Base-by-base conservation (phyloP, 2,888 invertebrate species). In the Cosmorhoe ocellata region DNA sequence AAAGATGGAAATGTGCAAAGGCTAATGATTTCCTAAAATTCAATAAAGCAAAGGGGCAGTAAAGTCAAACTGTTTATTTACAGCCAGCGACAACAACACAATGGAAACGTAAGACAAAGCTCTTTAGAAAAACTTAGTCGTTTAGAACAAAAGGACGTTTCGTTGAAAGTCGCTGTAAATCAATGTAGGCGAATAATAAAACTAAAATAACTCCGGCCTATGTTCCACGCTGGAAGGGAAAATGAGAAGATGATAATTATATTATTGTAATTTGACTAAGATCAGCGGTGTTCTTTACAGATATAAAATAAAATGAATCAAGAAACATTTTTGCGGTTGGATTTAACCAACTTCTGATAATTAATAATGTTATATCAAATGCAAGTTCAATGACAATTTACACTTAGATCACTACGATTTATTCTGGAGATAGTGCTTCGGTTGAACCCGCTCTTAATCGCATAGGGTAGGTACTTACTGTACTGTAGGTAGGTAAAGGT, bases 1-100 rank as follows among this genome's bases (percentile, higher is more conserved):
- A 26, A 31, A 31, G 1, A 26, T 26, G 2, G 18, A 7, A 28
- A 47, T 8, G 10, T 40, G 45, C 52, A 65, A 65, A 61, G 49
- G 40, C 60, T 59, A 68, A 66, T 66, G 63, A 67, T 69, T 68
- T 64, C 57, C 44, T 58, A 67, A 71, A 69, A 68, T 53, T 57
- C 78, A 84, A 81, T 76, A 56, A 64, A 63, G 56, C 51, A 53
- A 56, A 64, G 67, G 74, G 78, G 76, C 72, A 75, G 71, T 80
- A 75, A 79, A 78, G 70, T 66, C 73, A 71, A 81, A 85, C 76
- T 79, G 79, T 85, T 84, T 81, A 81, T 77, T 82, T 79, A 81
- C 74, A 76, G 69, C 74, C 66, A 68, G 71, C 71, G 73, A 74
- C 67, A 72, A 56, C 50, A 61, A 58, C 47, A 85, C 81, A 82